These are phyloP conservation scores for Steinernema carpocapsae DNA, from an alignment of 2,888 invertebrate genomes.

Conservation along the genomic window DNA sequence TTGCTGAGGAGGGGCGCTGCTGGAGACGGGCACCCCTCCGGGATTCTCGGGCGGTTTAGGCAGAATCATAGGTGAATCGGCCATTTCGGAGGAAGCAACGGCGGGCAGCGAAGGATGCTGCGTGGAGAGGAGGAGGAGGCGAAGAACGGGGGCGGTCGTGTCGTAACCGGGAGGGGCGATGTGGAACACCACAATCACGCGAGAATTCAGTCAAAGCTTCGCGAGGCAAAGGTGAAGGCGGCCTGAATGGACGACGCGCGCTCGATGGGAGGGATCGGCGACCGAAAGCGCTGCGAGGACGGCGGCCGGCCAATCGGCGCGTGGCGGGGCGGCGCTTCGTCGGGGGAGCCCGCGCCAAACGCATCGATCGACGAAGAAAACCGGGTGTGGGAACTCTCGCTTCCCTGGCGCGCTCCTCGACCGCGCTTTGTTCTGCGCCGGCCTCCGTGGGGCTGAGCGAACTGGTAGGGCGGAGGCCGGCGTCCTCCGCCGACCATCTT, in stretches of 20 bases:
- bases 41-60: slow-evolving; percentile 14
- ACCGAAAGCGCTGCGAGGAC: background rate
- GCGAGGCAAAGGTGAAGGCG: slow-evolving; percentile 6
- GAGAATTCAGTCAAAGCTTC: background rate
- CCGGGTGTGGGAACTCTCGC: background rate
- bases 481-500: background rate
- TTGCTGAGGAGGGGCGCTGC: slow-evolving; percentile 20
- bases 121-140: slow-evolving; percentile 26
- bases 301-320: background rate
- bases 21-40: background rate
- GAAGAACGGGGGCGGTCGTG: slow-evolving; percentile 20
- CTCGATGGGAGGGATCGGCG: background rate
- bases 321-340: background rate
- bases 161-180: slow-evolving; percentile 6
- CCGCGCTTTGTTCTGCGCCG: slow-evolving; percentile 1
- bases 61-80: slow-evolving; percentile 32
- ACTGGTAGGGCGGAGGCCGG: too few relatives aligned
- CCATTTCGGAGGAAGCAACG: background rate
- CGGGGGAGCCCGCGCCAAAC: background rate
- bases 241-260: slow-evolving; percentile 11
- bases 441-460: too few relatives aligned
- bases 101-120: slow-evolving; percentile 23
- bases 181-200: slow-evolving; percentile 7
- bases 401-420: background rate
- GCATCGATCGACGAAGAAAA: too few relatives aligned